Evolutionary conservation across 2,888 invertebrate species (phyloP).

Genomic region (Volucella inanis): DNA sequence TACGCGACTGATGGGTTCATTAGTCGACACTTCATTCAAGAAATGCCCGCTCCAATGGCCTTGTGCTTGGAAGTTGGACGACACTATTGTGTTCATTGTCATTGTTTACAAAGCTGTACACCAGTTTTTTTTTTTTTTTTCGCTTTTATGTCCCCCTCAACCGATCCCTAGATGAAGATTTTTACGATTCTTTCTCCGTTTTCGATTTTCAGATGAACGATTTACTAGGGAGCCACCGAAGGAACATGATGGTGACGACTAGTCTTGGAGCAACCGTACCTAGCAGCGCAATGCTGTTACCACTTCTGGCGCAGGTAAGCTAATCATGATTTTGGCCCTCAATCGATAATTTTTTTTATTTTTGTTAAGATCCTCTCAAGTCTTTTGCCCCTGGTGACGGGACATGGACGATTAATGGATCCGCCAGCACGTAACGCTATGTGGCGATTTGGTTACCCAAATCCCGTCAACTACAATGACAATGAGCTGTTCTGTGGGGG

Average conservation of each 20-base stretch:
- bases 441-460: slow-evolving; percentile 98
- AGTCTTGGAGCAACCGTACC: slow-evolving; percentile 37
- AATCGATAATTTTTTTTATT: slow-evolving; percentile 2
- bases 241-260: slow-evolving; percentile 33
- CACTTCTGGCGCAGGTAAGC: slow-evolving; percentile 65
- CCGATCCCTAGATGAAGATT: slow-evolving; percentile 18
- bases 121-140: slow-evolving; percentile 32
- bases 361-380: slow-evolving; percentile 41
- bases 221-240: slow-evolving; percentile 27
- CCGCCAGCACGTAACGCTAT: slow-evolving; percentile 96
- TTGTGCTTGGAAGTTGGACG: slow-evolving; percentile 59
- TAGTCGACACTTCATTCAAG: slow-evolving; percentile 58
- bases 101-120: slow-evolving; percentile 58
- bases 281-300: slow-evolving; percentile 46
- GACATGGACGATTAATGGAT: slow-evolving; percentile 95
- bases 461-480: slow-evolving; percentile 96
- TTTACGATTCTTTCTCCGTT: slow-evolving; percentile 60
- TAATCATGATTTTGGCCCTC: slow-evolving; percentile 22
- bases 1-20: slow-evolving; percentile 11
- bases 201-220: slow-evolving; percentile 53
- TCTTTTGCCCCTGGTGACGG: slow-evolving; percentile 83
- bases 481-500: slow-evolving; percentile 97
- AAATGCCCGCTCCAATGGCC: slow-evolving; percentile 48
- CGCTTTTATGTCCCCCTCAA: slow-evolving; percentile 6
- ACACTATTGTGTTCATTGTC: slow-evolving; percentile 13